phyloP scores from a whole-genome alignment of 1,140 invertebrate species.

The Pollicipes pollicipes region DNA sequence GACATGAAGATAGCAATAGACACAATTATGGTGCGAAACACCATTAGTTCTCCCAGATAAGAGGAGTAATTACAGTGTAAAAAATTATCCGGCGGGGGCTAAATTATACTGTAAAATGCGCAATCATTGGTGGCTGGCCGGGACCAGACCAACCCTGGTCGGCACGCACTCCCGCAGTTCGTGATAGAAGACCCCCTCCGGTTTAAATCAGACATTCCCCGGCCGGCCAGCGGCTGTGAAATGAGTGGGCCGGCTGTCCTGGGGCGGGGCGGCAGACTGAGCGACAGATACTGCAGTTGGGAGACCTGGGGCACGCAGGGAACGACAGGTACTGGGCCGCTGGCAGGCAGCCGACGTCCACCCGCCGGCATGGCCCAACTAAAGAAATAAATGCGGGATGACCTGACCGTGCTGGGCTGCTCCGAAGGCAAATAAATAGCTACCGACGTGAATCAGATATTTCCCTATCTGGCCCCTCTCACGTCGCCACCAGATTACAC shows the following conservation, averaged over 20 bases:
- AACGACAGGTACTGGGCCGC: not conserved
- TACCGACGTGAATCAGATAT: not conserved
- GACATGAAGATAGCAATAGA: not conserved
- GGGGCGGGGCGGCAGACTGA: too few species aligned
- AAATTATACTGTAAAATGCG: not conserved
- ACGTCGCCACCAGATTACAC: not conserved
- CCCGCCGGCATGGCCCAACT: not conserved
- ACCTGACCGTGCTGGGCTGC: too few species aligned
- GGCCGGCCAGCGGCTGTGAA: too few species aligned
- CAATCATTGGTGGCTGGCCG: not conserved
- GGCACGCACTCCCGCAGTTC: too few species aligned
- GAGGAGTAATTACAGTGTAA: not conserved
- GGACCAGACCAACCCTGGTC: too few species aligned
- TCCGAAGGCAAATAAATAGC: not conserved
- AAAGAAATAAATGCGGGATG: not conserved
- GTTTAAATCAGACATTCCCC: too few species aligned
- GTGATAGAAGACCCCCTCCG: too few species aligned
- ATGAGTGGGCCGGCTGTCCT: too few species aligned
- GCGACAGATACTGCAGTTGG: too few species aligned
- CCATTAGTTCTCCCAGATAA: slow-evolving; percentile 1
- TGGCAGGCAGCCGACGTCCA: not conserved
- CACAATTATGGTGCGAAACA: not conserved
- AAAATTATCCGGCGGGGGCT: not conserved
- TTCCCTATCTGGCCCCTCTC: not conserved
- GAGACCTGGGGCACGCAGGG: not conserved